Evolutionary conservation across 2,888 invertebrate genomes (phyloP).

Genomic region (Erebia ligea): DNA sequence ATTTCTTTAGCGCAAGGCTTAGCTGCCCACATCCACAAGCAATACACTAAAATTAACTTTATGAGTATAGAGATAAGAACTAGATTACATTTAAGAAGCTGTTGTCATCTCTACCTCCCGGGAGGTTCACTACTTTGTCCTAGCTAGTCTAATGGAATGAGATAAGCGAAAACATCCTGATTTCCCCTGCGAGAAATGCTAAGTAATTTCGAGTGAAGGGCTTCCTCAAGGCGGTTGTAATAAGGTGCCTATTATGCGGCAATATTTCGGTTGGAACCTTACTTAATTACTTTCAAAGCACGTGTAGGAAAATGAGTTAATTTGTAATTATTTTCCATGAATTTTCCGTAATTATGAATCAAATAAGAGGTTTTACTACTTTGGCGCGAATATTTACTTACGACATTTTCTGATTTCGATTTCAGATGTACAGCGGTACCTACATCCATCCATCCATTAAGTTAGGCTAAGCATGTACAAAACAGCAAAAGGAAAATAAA

Average conservation of each 20-base stretch:
- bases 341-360: not conserved
- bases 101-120: constrained; percentile 18
- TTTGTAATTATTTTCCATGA: not conserved
- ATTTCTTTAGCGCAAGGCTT: constrained; percentile 25
- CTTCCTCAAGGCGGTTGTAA: constrained; percentile 36
- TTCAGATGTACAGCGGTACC: too few relatives aligned
- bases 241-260: constrained; percentile 29
- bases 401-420: too few relatives aligned
- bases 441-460: too few relatives aligned
- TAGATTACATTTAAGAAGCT: not conserved
- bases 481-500: too few relatives aligned
- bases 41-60: constrained; percentile 18
- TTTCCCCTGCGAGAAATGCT: constrained; percentile 67
- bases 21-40: not conserved
- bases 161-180: constrained; percentile 72
- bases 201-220: constrained; percentile 44
- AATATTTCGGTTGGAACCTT: constrained; percentile 3
- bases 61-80: not conserved
- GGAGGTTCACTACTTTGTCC: constrained; percentile 56
- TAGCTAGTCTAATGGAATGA: constrained; percentile 68
- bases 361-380: not conserved
- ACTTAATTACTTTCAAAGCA: constrained; percentile 3
- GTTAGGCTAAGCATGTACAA: too few relatives aligned
- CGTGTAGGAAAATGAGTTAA: not conserved
- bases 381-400: too few relatives aligned